Conservation (phyloP, 1,140 invertebrate species). For the Zelostemma sp. region DNA sequence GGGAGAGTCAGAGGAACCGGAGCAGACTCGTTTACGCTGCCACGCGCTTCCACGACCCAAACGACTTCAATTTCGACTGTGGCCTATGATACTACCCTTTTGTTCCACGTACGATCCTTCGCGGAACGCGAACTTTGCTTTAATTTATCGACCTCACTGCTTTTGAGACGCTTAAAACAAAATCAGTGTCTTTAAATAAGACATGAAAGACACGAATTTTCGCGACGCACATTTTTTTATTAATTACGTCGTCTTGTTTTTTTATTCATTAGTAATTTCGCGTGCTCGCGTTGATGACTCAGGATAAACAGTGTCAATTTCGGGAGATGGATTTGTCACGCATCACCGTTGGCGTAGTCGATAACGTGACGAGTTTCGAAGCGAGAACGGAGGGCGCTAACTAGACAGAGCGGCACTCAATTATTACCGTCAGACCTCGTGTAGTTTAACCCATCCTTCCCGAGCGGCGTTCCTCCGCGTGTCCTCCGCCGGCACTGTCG, state of each 20-base stretch:
- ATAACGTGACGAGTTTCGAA: conserved; percentile 62
- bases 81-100: conserved; percentile 28
- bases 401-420: conserved; percentile 70
- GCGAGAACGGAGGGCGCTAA: conserved; percentile 55
- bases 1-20: conserved; percentile 33
- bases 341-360: conserved; percentile 64
- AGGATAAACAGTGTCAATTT: conserved; percentile 22
- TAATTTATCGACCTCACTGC: too few species aligned
- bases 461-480: conserved; percentile 12
- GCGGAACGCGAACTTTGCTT: neutral
- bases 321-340: conserved; percentile 67
- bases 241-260: conserved; percentile 6
- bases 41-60: conserved; percentile 43
- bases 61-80: conserved; percentile 59
- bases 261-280: too few species aligned
- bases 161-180: too few species aligned
- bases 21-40: conserved; percentile 46
- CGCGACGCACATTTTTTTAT: too few species aligned
- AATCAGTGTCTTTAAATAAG: too few species aligned
- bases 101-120: conserved; percentile 24
- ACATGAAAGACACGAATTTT: too few species aligned
- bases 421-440: conserved; percentile 70
- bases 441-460: conserved; percentile 62
- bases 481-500: conserved; percentile 37
- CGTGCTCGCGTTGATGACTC: too few species aligned